A percentile compares a stretch with the other conserved stretches of the same genome.
Evolutionary conservation across 2,888 invertebrate genomes (phyloP).

Genomic region (Cyaniris semiargus): DNA sequence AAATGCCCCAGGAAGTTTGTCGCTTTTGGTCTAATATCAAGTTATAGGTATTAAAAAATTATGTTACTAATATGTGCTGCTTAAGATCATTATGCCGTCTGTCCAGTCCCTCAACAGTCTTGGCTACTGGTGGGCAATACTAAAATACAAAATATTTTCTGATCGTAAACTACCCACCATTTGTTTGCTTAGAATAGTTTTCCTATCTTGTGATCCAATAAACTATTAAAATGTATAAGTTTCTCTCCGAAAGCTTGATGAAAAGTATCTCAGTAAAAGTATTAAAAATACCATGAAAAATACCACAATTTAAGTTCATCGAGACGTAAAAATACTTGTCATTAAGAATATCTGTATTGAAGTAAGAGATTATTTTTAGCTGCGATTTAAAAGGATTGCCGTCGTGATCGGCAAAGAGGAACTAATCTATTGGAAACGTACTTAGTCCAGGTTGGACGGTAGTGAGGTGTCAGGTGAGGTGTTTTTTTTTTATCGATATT

Average conservation of each 20-base stretch:
- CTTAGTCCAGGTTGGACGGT: constrained; percentile 42
- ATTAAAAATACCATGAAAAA: background rate
- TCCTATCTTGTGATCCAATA: no score
- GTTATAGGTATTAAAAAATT: no score
- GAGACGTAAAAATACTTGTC: constrained; percentile 10
- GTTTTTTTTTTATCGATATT: constrained; percentile 25
- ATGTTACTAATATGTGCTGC: no score
- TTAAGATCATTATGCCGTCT: no score
- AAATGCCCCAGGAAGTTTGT: background rate
- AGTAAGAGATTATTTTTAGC: constrained; percentile 23
- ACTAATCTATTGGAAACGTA: constrained; percentile 48
- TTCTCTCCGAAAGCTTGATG: no score
- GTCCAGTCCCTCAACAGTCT: no score
- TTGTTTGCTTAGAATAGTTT: no score
- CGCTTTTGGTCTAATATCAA: background rate
- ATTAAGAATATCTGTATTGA: constrained; percentile 13
- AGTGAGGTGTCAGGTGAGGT: constrained; percentile 39
- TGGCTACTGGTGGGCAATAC: no score
- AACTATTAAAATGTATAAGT: no score
- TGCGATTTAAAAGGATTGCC: constrained; percentile 33
- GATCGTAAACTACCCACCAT: no score
- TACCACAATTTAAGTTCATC: background rate
- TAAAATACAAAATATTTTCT: no score
- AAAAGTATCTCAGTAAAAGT: background rate
- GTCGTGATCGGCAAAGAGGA: constrained; percentile 40